Evolutionary conservation across 2,888 invertebrate genomes (phyloP), one percentile per base, ranked within the genome.

Genomic region (Ormyrus labotus): DNA sequence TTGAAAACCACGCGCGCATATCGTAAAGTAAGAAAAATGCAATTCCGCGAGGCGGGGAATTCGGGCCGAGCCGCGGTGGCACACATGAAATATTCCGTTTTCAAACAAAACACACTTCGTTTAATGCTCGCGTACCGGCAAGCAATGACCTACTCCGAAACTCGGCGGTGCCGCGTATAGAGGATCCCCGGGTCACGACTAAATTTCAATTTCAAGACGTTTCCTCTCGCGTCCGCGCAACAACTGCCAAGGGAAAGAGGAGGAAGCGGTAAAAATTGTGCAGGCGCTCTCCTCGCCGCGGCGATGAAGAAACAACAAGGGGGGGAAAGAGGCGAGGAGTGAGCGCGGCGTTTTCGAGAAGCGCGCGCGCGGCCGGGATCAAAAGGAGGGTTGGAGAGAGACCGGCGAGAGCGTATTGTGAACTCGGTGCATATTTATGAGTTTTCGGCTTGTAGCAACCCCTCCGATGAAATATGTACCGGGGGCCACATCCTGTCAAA

Each of bases 361-460:
- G 73, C 48, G 55, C 11, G 13, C 11, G 13, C 48, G 6, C 13
- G 10, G 1, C n/a, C 50, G 45, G 13, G 34, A 34, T 34, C 34
- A 34, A 34, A 34, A n/a, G n/a, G 63, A 51, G 53, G 34, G 63
- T 50, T 57, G 58, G 6, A 55, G 11, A 19, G 34, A 34, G 34
- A 34, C 34, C 34, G 34, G 34, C 34, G 34, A 34, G 4, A 34
- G 4, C 34, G 34, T 34, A 34, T 48, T 34, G 45, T 48, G 13
- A 58, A 11, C 81, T 83, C 82, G 34, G 57, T 86, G 85, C 84
- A 87, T 86, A 87, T 87, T 86, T 86, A 87, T 86, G 86, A 86
- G 85, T 70, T 83, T 77, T 82, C 75, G 78, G 74, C 63, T 11
- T 45, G 11, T 34, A 4, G 60, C 64, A 65, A 71, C 65, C 81